These are phyloP conservation scores for Melanotaenia nigrans DNA, from an alignment of 2,797 vertebrate genomes.

Conservation along the genomic window DNA sequence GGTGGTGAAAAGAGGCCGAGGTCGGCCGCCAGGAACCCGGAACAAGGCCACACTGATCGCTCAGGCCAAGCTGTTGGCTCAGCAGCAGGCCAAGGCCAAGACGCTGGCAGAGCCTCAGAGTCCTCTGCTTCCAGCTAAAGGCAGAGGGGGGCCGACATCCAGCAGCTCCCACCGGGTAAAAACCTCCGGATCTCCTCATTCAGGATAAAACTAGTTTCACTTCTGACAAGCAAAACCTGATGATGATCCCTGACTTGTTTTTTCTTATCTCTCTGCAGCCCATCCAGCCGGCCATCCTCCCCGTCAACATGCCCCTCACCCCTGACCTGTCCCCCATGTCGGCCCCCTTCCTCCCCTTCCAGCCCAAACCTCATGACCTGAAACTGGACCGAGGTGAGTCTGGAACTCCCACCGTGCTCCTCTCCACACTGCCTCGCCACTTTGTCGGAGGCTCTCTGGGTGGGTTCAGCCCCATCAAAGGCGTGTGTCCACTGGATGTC, in stretches of 20 bases:
- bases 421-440: slow-evolving; percentile 67
- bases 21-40: slow-evolving; percentile 80
- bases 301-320: slow-evolving; percentile 69
- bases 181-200: too few species aligned
- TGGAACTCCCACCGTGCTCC: not conserved
- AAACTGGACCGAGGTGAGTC: slow-evolving; percentile 45
- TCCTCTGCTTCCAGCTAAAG: slow-evolving; percentile 26
- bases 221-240: too few species aligned
- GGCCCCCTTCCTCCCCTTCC: slow-evolving; percentile 65
- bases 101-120: slow-evolving; percentile 12
- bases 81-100: slow-evolving; percentile 62
- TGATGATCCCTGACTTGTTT: not conserved
- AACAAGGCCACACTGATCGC: slow-evolving; percentile 77
- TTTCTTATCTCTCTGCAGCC: slow-evolving; percentile 35
- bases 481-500: slow-evolving; percentile 79
- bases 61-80: slow-evolving; percentile 70
- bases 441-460: slow-evolving; percentile 69
- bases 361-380: slow-evolving; percentile 58
- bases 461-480: slow-evolving; percentile 81
- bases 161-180: slow-evolving; percentile 56
- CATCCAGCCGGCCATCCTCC: slow-evolving; percentile 60
- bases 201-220: not conserved
- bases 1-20: slow-evolving; percentile 77
- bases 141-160: not conserved
- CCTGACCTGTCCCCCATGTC: slow-evolving; percentile 74